phyloP scores from a whole-genome alignment of 2,888 invertebrate species.

The Synanthedon tipuliformis region DNA sequence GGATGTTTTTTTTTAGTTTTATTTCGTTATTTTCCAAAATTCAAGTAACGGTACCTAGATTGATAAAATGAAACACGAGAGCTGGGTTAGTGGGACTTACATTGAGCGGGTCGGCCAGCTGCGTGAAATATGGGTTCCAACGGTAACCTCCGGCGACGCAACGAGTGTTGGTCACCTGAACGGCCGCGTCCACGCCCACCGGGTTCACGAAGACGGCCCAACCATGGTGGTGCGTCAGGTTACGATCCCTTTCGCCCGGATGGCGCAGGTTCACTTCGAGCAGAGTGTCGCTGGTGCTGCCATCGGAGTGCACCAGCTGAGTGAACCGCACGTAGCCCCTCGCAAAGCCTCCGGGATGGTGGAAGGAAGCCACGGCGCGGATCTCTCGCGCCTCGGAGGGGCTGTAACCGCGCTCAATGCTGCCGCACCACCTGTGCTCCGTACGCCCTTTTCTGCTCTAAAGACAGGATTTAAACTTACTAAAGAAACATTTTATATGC shows the following conservation, averaged over 20 bases:
- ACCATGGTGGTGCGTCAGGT: conserved; percentile 85
- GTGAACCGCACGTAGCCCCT: conserved; percentile 89
- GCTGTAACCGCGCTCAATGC: conserved; percentile 87
- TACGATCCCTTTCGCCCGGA: conserved; percentile 86
- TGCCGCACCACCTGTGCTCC: conserved; percentile 83
- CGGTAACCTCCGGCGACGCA: conserved; percentile 92
- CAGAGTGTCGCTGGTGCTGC: conserved; percentile 87
- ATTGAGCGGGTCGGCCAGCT: conserved; percentile 89
- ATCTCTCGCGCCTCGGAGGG: conserved; percentile 88
- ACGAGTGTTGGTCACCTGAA: conserved; percentile 80
- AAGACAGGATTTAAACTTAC: not conserved
- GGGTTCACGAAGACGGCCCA: conserved; percentile 94
- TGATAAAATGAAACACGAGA: not conserved
- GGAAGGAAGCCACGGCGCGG: conserved; percentile 90
- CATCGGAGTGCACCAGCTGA: conserved; percentile 88
- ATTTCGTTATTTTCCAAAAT: no score
- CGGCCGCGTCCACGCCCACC: conserved; percentile 90
- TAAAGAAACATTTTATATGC: no score
- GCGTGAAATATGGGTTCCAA: conserved; percentile 93
- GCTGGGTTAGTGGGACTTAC: conserved; percentile 54
- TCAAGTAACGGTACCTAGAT: no score
- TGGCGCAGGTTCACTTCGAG: conserved; percentile 91
- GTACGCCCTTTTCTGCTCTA: conserved; percentile 66
- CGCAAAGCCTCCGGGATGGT: conserved; percentile 87
- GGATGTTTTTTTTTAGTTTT: no score